phyloP scores from a whole-genome alignment of 2,113 vertebrate species.

The Pipa parva region DNA sequence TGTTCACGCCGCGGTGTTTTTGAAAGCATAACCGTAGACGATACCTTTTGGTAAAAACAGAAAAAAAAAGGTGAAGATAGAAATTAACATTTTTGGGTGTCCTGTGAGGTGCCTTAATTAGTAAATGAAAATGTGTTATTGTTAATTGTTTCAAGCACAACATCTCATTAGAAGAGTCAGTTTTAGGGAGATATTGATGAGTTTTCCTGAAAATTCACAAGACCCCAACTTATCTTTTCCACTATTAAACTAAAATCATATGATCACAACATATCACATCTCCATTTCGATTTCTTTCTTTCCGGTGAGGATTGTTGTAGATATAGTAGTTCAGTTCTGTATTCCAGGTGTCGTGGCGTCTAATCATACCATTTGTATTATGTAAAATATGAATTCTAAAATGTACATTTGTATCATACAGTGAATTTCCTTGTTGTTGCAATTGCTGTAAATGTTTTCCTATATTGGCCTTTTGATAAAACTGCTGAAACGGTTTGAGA shows the following conservation, averaged over 20 bases:
- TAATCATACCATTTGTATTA: slow-evolving; percentile 50
- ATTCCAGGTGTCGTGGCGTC: slow-evolving; percentile 44
- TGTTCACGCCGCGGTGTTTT: too few species aligned
- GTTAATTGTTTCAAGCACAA: not conserved
- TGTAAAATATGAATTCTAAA: slow-evolving; percentile 58
- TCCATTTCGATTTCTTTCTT: not conserved
- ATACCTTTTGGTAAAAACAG: too few species aligned
- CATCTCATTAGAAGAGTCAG: not conserved
- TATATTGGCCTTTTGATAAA: slow-evolving; percentile 64
- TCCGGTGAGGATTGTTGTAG: slow-evolving; percentile 4
- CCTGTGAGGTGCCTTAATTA: slow-evolving; percentile 7
- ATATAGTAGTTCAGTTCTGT: slow-evolving; percentile 39
- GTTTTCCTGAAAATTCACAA: not conserved
- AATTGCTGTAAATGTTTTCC: slow-evolving; percentile 59
- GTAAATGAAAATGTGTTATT: not conserved
- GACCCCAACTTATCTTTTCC: slow-evolving; percentile 13
- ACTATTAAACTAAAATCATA: not conserved
- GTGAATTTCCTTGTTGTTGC: slow-evolving; percentile 63
- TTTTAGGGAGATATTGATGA: not conserved
- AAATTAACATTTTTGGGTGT: not conserved
- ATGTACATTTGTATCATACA: slow-evolving; percentile 76
- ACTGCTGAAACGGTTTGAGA: slow-evolving; percentile 52
- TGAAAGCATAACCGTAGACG: too few species aligned
- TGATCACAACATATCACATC: not conserved
- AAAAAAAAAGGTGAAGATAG: not conserved